Evolutionary conservation across 2,888 invertebrate species (phyloP), one percentile per base, ranked within the genome.

Genomic region (Unio pictorum): DNA sequence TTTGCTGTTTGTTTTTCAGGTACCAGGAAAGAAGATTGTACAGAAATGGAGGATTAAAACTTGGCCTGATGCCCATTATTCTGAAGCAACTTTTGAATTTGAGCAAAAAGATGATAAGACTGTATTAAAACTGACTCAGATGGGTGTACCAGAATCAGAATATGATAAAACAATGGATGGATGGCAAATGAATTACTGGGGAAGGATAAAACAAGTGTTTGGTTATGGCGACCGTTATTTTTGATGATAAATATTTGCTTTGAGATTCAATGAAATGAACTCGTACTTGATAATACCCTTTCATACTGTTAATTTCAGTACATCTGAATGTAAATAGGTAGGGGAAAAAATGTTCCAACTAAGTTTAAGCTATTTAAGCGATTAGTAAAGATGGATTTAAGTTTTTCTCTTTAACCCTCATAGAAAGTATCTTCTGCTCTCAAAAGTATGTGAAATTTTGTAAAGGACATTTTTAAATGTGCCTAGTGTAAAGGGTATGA

Each of bases 21-120:
- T 94, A 7, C 95, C 95, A 0, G 93, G 93, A 57, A 93, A 95
- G 89, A 95, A 94, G 91, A 95, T 99, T 69, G 93, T 94, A 1
- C 95, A 97, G 91, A 93, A 93, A 80, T 99, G 99, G 99, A 92
- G 99, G 86, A 94, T 96, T 87, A 98, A 96, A 90, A 94, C 95
- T 75, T 99, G 99, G 98, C 97, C 98, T 0, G 93, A 92, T 0
- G 96, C 94, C 57, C 97, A 98, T 91, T 96, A 93, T 91, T 99
- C 99, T 0, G 93, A 93, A 78, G 98, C 99, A 66, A 94, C 93
- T 8, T 93, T 99, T 74, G 93, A 93, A 68, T 94, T 99, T 81
- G 93, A 94, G 54, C 95, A 99, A 90, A 95, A 95, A 93, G 95
- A 94, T 30, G 97, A 97, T 88, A 94, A 95, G 86, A 98, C 99